Base-by-base conservation (phyloP, 1,140 invertebrate genomes). In the Megalopta genalis region DNA sequence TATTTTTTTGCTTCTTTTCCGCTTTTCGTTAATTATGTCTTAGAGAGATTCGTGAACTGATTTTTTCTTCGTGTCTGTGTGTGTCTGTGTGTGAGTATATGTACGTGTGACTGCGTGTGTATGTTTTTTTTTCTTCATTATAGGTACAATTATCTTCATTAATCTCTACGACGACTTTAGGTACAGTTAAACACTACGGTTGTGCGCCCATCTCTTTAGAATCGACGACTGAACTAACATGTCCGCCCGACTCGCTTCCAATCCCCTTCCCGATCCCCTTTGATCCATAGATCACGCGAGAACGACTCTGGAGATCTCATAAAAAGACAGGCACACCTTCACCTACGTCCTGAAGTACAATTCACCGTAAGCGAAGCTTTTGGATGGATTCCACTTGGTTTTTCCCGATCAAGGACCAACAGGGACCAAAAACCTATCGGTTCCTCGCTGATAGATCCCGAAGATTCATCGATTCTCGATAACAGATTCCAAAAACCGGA, bases 331-430 rank as follows among this genome's bases (percentile, higher is more conserved):
- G 87, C 89, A 88, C 89, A 89, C 87, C 84, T 89, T 90, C 85
- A 82, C 86, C 89, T 89, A 89, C 87, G 85, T 87, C 76, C 88
- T 91, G 90, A 92, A 91, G 88, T 91, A 91, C 90, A 92, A 91
- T 91, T 66, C 89, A 91, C 88, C 91, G 89, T 92, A 90, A 92
- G 90, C 90, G 89, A 91, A 91, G 88, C 90, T 91, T 90, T 82
- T 91, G 91, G 90, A 92, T 92, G 91, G 90, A 92, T 90, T 91
- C 88, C 79, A 89, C 88, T 89, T 91, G 86, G 84, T 86, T 87
- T 82, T 78, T 86, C 62, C 67, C 54, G 21, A 39, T 57, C 54
- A 23, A 67, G 54, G 60, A 86, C n/a, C 84, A 80, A 85, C 80
- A 59, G 54, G 73, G 25, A 60, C 54, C 16, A 46, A 46, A 12